Base-by-base conservation (phyloP, 2,888 invertebrate genomes). In the Diarsia mendica region DNA sequence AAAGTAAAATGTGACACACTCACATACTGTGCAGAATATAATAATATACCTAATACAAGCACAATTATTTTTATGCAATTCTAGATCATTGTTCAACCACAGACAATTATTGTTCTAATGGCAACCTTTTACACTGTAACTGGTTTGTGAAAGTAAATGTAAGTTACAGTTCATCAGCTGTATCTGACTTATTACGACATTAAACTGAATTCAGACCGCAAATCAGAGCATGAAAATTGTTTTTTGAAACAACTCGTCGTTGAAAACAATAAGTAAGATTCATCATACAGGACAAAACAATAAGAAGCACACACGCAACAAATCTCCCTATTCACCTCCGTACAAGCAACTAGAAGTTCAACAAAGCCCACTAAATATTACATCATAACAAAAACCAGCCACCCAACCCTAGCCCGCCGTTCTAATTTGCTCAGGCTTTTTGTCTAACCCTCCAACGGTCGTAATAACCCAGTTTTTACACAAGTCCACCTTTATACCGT, bases 341-440 rank as follows among this genome's bases (percentile, higher is more conserved):
- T 46, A 75, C 58, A 15, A n/a, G 23, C 18, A 60, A 10, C 60
- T 46, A 15, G 55, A 60, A 82, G 44, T 55, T 76, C 66, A 65
- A 66, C 61, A 55, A 75, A 65, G 28, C 66, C 64, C 69, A 64
- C 72, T 77, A 82, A 82, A 77, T 85, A 85, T 77, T 85, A 77
- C 71, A 82, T 75, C 81, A 48, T n/a, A 69, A 75, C 82, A 85
- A 81, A 84, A 84, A 81, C 18, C 53, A 48, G 51, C 23, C 11
- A 51, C 53, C 61, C 69, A 61, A 69, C 77, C 67, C 66, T 64
- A 63, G 72, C 69, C 13, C 51, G 53, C 48, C 77, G 68, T 28
- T 77, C 53, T 85, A 79, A 83, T 83, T 85, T 78, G 69, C 72
- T 72, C 77, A 82, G 55, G 69, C 85, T 83, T 83, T 83, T 75